A percentile compares a stretch with the other conserved stretches of the same genome.
These are phyloP conservation scores for Tichodroma muraria DNA, from an alignment of 2,113 vertebrate genomes.

Conservation along the genomic window DNA sequence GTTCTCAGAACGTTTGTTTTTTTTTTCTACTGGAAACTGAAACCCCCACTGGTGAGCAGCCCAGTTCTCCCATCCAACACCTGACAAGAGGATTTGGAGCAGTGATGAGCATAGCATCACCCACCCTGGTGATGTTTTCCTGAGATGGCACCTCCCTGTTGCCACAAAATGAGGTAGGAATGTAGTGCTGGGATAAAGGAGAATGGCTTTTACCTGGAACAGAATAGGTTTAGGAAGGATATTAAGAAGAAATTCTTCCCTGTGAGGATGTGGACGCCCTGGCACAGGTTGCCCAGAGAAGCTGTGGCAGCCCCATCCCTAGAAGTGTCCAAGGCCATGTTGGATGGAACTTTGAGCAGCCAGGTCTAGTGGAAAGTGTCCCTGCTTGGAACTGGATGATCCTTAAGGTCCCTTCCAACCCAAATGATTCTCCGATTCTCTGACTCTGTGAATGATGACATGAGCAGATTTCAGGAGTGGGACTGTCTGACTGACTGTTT, in stretches of 20 bases:
- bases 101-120: background rate
- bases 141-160: background rate
- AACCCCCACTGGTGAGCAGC: background rate
- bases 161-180: background rate
- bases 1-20: background rate
- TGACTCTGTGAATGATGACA: background rate
- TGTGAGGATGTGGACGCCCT: background rate
- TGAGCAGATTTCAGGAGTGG: background rate
- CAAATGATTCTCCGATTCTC: background rate
- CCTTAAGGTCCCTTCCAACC: background rate
- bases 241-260: background rate
- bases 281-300: background rate
- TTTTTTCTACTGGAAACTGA: background rate
- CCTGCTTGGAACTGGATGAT: background rate
- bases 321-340: background rate
- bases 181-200: no score
- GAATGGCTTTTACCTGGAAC: background rate
- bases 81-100: background rate
- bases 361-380: background rate
- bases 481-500: background rate
- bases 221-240: background rate
- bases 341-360: background rate
- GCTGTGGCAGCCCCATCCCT: background rate
- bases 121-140: background rate
- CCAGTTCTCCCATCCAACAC: background rate